Percentiles rank a stretch among this genome's conserved stretches.
These are phyloP conservation scores for Gymnogyps californianus DNA, from an alignment of 2,113 vertebrate species.

Conservation along the genomic window DNA sequence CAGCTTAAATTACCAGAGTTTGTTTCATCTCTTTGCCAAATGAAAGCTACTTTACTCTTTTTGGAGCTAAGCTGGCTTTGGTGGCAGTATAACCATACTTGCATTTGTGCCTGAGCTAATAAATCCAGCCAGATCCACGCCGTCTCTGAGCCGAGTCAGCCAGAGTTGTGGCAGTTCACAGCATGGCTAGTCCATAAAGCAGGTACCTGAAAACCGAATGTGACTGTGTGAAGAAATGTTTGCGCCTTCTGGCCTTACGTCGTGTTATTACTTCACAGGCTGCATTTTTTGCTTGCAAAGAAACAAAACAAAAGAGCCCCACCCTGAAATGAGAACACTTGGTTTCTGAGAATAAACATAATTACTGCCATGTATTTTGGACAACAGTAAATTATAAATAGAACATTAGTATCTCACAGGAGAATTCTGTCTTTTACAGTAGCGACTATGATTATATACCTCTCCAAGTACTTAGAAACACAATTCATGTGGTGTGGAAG, in stretches of 20 bases:
- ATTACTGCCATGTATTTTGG: neutral
- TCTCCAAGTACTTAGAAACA: neutral
- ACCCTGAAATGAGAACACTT: conserved; percentile 1
- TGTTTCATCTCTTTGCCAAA: neutral
- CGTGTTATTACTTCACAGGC: neutral
- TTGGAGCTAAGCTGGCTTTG: neutral
- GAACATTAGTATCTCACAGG: neutral
- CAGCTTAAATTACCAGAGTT: neutral
- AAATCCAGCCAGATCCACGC: neutral
- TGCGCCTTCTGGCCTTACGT: neutral
- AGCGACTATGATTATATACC: neutral
- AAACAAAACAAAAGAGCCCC: neutral
- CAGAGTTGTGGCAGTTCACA: neutral
- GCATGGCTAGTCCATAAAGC: neutral
- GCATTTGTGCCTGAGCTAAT: neutral
- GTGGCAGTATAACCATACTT: neutral
- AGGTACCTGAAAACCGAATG: neutral
- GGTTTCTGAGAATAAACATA: conserved; percentile 5
- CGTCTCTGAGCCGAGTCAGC: neutral
- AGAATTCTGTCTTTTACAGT: neutral
- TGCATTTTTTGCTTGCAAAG: neutral
- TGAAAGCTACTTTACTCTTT: neutral
- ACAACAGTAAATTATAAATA: conserved; percentile 21
- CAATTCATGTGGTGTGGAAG: neutral
- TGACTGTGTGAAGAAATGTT: neutral